A percentile compares a stretch with the other conserved stretches of the same genome.
phyloP scores from a whole-genome alignment of 1,140 invertebrate genomes.

The Heliothis virescens region DNA sequence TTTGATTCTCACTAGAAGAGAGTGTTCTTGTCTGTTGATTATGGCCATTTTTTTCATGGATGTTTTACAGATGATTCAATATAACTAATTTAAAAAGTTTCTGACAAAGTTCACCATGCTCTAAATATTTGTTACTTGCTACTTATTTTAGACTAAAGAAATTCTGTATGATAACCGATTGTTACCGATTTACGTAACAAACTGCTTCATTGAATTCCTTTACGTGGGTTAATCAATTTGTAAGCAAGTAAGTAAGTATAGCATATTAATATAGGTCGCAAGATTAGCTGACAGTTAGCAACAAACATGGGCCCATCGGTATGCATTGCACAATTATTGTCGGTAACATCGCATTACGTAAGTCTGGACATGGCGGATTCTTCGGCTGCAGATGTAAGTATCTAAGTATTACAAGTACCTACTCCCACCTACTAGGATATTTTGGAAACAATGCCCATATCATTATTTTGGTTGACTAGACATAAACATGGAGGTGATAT shows the following conservation, averaged over 20 bases:
- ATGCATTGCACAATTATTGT: conserved; percentile 40
- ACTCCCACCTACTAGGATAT: conserved; percentile 7
- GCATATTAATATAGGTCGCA: conserved; percentile 13
- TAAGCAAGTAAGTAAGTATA: background rate
- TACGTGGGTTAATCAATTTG: background rate
- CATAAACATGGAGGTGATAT: background rate
- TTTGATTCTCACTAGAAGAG: too few relatives aligned
- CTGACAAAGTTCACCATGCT: too few relatives aligned
- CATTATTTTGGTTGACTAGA: background rate
- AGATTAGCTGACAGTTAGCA: conserved; percentile 38
- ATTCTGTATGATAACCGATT: too few relatives aligned
- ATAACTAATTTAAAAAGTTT: too few relatives aligned
- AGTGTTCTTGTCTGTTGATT: too few relatives aligned
- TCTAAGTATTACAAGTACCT: conserved; percentile 34
- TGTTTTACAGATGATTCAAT: too few relatives aligned
- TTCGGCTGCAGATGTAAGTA: conserved; percentile 20
- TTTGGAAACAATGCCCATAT: conserved; percentile 12
- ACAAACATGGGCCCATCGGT: conserved; percentile 18
- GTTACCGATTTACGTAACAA: background rate
- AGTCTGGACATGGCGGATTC: conserved; percentile 30
- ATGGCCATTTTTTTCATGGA: too few relatives aligned
- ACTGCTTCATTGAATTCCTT: background rate
- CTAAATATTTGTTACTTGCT: too few relatives aligned
- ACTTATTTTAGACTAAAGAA: too few relatives aligned
- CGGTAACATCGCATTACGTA: conserved; percentile 44